Base-by-base conservation (phyloP, 2,113 vertebrate genomes). In the Gobiocypris rarus region DNA sequence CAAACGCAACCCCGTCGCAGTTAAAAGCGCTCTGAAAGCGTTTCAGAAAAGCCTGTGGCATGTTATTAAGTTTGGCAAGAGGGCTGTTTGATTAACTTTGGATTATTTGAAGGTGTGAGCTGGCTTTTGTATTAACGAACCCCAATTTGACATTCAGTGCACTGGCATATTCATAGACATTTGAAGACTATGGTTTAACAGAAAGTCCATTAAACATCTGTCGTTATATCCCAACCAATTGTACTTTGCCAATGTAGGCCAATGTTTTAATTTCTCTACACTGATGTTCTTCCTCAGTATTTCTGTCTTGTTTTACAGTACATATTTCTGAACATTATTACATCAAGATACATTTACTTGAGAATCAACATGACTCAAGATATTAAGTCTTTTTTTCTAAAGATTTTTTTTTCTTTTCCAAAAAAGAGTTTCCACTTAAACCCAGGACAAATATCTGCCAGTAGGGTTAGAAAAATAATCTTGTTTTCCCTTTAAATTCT, bases 11-110 rank as follows among this genome's bases (percentile, higher is more conserved):
- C 81, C 69, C 52, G 67, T 54, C 24, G 14, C 85, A 80, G 80
- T 82, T 82, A 77, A 70, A 43, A 38, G 10, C 28, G 43, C 63
- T 69, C 58, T 31, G 75, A 83, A 48, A 56, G 76, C 50, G 2
- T 48, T 61, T 67, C 76, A 17, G 43, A 70, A 87, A 87, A 79
- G 77, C 77, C n/a, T 75, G 58, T 75, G 70, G 70, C 83, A 9
- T 73, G 74, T 56, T 70, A 73, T 79, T 59, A 84, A 71, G 75
- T 79, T 79, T 79, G 52, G 52, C 63, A 78, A 70, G 67, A 81
- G 26, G 65, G 65, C 34, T 48, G 65, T 74, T 81, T 65, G 67
- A 81, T 85, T 85, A 38, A 81, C 9, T 81, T 63, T 74, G 77
- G 26, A 50, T 54, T 81, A 65, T 81, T 74, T 81, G 31, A 63